phyloP scores from a whole-genome alignment of 2,113 vertebrate species.

The Chiloscyllium plagiosum region DNA sequence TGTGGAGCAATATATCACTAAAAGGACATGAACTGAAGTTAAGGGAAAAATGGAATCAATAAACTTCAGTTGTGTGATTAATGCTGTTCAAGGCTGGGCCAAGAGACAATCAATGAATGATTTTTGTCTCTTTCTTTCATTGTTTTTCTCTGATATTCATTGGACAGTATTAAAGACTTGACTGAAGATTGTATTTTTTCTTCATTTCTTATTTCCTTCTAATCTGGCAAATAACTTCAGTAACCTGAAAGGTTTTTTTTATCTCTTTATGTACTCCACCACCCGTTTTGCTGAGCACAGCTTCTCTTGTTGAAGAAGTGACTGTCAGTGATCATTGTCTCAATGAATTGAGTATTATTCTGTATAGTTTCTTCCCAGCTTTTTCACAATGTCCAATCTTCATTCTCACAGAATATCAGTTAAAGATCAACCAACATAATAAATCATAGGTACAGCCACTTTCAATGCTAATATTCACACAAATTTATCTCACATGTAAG shows the following conservation, averaged over 20 bases:
- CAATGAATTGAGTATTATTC: not conserved
- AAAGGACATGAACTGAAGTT: not conserved
- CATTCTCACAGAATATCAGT: not conserved
- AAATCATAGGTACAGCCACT: not conserved
- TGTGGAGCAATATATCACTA: not conserved
- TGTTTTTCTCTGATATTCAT: not conserved
- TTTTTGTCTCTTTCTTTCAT: not conserved
- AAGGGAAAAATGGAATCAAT: not conserved
- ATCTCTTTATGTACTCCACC: not conserved
- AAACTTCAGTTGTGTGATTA: not conserved
- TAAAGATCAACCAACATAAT: not conserved
- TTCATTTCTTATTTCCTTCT: not conserved
- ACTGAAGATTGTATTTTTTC: not conserved
- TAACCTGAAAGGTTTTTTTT: not conserved
- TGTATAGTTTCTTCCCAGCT: not conserved
- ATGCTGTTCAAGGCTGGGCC: not conserved
- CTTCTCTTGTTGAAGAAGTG: not conserved
- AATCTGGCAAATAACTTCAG: not conserved
- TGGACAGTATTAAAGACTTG: not conserved
- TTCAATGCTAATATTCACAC: not conserved
- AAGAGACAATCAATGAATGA: constrained; percentile 5
- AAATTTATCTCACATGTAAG: not conserved
- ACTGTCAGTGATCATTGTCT: not conserved
- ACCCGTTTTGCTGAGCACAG: not conserved
- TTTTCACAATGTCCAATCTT: not conserved